phyloP scores from a whole-genome alignment of 2,113 vertebrate species.

The Chaenogobius annularis region DNA sequence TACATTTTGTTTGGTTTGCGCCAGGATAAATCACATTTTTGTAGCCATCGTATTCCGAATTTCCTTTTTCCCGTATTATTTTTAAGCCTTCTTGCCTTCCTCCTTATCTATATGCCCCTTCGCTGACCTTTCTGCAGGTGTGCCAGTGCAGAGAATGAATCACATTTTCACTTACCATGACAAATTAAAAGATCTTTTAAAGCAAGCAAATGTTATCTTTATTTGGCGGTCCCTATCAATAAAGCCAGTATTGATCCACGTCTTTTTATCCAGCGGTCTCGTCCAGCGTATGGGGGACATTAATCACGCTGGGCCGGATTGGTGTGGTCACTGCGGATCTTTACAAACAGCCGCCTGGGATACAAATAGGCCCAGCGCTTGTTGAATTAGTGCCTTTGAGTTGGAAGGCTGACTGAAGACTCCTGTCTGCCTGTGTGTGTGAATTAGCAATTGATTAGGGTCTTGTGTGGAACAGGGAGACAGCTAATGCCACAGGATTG shows the following conservation, averaged over 20 bases:
- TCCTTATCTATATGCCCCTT: constrained; percentile 7
- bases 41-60: not conserved
- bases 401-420: constrained; percentile 59
- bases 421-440: constrained; percentile 68
- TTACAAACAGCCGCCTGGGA: constrained; percentile 66
- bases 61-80: not conserved
- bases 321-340: constrained; percentile 71
- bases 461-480: constrained; percentile 60
- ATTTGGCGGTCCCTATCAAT: constrained; percentile 72
- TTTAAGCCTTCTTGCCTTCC: not conserved
- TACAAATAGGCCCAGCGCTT: constrained; percentile 67
- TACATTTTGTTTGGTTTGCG: not conserved
- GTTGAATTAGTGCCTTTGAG: constrained; percentile 77
- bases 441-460: constrained; percentile 76
- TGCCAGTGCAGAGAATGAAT: constrained; percentile 35
- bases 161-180: constrained; percentile 61
- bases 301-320: constrained; percentile 64
- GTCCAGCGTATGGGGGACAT: constrained; percentile 50
- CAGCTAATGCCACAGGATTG: constrained; percentile 49
- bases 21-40: not conserved
- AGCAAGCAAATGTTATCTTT: constrained; percentile 76
- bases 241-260: constrained; percentile 68
- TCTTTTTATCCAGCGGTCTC: constrained; percentile 63
- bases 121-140: constrained; percentile 44
- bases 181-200: constrained; percentile 71